These are phyloP conservation scores for Mormyrops boulengeri DNA, from an alignment of 2,797 vertebrate species.

Conservation along the genomic window DNA sequence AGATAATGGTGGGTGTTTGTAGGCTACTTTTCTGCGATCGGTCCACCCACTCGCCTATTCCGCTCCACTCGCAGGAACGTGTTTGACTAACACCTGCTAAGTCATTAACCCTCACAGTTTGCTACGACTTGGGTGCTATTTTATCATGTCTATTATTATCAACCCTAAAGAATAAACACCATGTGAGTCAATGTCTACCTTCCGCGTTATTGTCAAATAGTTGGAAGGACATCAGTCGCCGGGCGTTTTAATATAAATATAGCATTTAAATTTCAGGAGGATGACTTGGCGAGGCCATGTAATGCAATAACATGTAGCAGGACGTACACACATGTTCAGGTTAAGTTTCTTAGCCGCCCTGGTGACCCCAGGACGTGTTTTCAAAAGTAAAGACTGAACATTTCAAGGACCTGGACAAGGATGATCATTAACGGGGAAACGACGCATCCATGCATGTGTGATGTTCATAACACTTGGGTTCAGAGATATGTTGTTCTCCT, in stretches of 20 bases:
- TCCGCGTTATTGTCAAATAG: background rate
- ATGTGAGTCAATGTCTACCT: background rate
- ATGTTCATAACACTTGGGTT: background rate
- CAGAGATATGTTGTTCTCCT: background rate
- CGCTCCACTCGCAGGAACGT: background rate
- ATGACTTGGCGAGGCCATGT: background rate
- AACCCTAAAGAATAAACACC: background rate
- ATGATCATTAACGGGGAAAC: background rate
- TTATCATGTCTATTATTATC: background rate
- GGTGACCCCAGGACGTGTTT: background rate
- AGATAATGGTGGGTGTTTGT: constrained; percentile 49
- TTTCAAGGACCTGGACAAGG: background rate
- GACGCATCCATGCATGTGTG: background rate
- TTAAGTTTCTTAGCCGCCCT: background rate
- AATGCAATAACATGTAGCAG: background rate
- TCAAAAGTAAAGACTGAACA: background rate
- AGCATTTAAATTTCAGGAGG: background rate
- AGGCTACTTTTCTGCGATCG: constrained; percentile 43
- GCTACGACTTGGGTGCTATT: background rate
- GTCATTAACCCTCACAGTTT: constrained; percentile 15
- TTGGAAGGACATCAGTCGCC: background rate
- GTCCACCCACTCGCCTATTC: constrained; percentile 55
- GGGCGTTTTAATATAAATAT: background rate
- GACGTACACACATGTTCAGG: background rate
- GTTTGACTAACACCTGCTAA: constrained; percentile 18